Percentiles rank a stretch among this genome's conserved stretches.
Evolutionary conservation across 2,888 invertebrate species (phyloP).

Genomic region (Apotomis turbidana): DNA sequence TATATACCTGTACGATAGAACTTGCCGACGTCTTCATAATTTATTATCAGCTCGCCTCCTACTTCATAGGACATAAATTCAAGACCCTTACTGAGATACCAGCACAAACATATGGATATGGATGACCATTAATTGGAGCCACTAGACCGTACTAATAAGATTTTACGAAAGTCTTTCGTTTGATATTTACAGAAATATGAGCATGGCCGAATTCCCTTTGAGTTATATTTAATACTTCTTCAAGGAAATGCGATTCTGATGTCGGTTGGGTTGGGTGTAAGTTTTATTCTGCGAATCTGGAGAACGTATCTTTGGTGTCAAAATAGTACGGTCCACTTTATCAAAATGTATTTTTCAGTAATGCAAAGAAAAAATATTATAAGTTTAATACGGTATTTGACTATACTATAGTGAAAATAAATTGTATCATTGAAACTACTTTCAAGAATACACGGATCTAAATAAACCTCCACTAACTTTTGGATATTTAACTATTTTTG

Average conservation of each 20-base stretch:
- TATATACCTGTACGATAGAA: background rate
- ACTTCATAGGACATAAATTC: constrained; percentile 6
- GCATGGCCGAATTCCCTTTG: constrained; percentile 3
- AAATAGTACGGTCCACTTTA: too few species aligned
- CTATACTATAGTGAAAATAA: too few species aligned
- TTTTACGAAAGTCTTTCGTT: constrained; percentile 18
- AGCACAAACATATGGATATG: background rate
- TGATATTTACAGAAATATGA: constrained; percentile 23
- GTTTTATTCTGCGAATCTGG: background rate
- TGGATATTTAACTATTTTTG: too few species aligned
- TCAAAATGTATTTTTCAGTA: too few species aligned
- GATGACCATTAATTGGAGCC: constrained; percentile 14
- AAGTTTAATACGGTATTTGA: too few species aligned
- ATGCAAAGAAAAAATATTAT: too few species aligned
- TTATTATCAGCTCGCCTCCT: background rate
- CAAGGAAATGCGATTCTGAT: background rate
- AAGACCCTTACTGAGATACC: background rate
- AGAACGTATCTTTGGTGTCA: background rate
- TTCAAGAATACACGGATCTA: too few species aligned
- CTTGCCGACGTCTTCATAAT: background rate
- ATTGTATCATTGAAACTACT: too few species aligned
- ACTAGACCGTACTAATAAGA: constrained; percentile 20
- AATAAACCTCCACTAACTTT: too few species aligned
- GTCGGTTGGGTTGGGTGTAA: background rate
- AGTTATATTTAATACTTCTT: background rate